Base-by-base conservation (phyloP, 2,797 vertebrate species). In the Coranthus polyacanthus region DNA sequence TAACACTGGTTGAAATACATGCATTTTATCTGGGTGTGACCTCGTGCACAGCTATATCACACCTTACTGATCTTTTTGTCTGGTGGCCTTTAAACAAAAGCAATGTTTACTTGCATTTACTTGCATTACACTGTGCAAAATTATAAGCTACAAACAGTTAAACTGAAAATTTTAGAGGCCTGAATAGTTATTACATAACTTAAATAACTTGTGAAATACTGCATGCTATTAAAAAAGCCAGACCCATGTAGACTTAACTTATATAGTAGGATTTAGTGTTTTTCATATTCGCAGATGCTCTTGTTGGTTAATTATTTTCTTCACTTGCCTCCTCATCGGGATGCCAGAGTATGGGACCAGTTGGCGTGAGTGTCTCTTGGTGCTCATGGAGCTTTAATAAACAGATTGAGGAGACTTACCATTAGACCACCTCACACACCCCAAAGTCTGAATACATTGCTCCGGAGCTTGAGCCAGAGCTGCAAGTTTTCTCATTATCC, bases 401-500 rank as follows among this genome's bases (percentile, higher is more conserved):
- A 52, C 15, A 38, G 21, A 79, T 4, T 17, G 15, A 12, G 15
- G 13, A 64, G 42, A 47, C 13, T 58, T 50, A 32, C 13, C 59
- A 56, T 22, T 26, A 17, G 0, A 8, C 24, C 21, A 24, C 22
- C 12, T 34, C n/a, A 42, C 20, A 60, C 22, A 34, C 12, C 17
- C 26, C 41, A 10, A 22, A 58, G 15, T 54, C 46, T 20, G 10
- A 22, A 21, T 18, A 52, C 53, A 46, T 62, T 34, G 37, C 49
- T 38, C 34, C 20, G 39, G 44, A 72, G 56, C 57, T 16, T 32
- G 36, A 61, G 3, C 15, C 17, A 12, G 41, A 68, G 42, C 49
- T 47, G 26, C 26, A 37, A 45, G 85, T 72, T 61, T 58, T 26
- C 49, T 72, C 54, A 56, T 67, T 64, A 72, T 73, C 57, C 43